These are phyloP conservation scores for Parazoanthus atlanticus DNA, from an alignment of 92 coral and sea anemone species.

Conservation along the genomic window DNA sequence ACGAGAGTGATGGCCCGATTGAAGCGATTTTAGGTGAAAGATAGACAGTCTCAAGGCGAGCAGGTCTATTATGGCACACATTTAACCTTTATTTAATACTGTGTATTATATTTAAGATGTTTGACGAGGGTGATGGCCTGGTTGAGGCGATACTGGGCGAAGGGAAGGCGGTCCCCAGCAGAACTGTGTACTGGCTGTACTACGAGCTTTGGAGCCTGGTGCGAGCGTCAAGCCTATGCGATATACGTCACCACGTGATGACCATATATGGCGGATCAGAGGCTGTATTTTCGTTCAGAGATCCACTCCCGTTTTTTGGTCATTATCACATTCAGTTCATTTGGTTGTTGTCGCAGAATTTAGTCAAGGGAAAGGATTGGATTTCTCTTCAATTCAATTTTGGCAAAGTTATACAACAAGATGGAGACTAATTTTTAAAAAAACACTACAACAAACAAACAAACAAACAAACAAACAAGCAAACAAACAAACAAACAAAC, in stretches of 20 bases:
- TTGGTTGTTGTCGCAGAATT: slow-evolving; percentile 1
- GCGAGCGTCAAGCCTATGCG: background rate
- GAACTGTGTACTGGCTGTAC: slow-evolving; percentile 26
- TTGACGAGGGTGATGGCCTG: background rate
- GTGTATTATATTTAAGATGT: background rate
- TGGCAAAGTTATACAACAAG: slow-evolving; percentile 12
- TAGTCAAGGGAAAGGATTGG: background rate
- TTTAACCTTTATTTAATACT: too few species aligned
- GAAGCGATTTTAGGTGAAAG: too few species aligned
- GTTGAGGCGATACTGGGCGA: slow-evolving; percentile 5
- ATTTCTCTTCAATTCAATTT: background rate
- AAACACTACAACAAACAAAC: too few species aligned
- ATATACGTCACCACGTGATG: background rate
- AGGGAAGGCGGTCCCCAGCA: background rate
- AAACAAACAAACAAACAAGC: too few species aligned
- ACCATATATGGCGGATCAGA: background rate
- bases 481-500: too few species aligned
- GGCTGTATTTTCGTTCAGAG: background rate
- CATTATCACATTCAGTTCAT: background rate
- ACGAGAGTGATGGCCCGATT: too few species aligned
- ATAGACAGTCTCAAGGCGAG: too few species aligned
- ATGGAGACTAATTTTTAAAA: background rate
- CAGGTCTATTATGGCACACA: too few species aligned
- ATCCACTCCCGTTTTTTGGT: background rate
- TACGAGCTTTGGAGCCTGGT: slow-evolving; percentile 3